Evolutionary conservation across 2,888 invertebrate species (phyloP).

Genomic region (Drosophila rubida): DNA sequence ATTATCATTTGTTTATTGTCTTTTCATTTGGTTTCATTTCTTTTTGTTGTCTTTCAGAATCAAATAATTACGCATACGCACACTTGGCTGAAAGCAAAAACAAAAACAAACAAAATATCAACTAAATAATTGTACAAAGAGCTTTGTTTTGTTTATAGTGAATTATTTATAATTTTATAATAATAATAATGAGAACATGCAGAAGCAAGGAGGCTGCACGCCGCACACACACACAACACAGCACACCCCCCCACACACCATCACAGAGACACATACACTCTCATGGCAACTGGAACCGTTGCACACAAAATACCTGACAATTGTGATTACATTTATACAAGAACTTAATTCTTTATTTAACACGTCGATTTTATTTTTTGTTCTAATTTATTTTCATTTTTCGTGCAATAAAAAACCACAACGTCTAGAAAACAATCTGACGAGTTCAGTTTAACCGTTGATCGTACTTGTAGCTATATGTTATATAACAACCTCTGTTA

Average conservation of each 20-base stretch:
- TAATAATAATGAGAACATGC: constrained; percentile 34
- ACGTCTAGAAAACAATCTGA: constrained; percentile 20
- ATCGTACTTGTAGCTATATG: constrained; percentile 4
- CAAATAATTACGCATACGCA: constrained; percentile 61
- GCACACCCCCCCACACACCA: constrained; percentile 21
- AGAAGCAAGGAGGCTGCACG: constrained; percentile 51
- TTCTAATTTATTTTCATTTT: constrained; percentile 66
- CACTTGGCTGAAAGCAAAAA: constrained; percentile 56
- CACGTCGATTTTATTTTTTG: constrained; percentile 50
- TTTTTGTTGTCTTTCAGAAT: constrained; percentile 72
- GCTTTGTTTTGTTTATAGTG: constrained; percentile 60
- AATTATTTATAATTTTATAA: constrained; percentile 66
- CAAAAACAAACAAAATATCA: constrained; percentile 31
- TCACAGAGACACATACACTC: constrained; percentile 25
- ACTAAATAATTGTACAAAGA: constrained; percentile 70
- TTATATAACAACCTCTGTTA: constrained; percentile 46
- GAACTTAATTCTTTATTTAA: constrained; percentile 46
- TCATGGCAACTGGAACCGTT: constrained; percentile 44
- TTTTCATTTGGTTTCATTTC: constrained; percentile 55
- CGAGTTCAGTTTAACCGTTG: background rate
- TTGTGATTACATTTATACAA: constrained; percentile 65
- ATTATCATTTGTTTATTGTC: constrained; percentile 37
- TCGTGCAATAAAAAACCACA: constrained; percentile 66
- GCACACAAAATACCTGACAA: constrained; percentile 68
- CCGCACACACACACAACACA: constrained; percentile 51